These are phyloP conservation scores for Palythoa grandiflora DNA, from an alignment of 92 coral and sea anemone genomes.

Conservation along the genomic window DNA sequence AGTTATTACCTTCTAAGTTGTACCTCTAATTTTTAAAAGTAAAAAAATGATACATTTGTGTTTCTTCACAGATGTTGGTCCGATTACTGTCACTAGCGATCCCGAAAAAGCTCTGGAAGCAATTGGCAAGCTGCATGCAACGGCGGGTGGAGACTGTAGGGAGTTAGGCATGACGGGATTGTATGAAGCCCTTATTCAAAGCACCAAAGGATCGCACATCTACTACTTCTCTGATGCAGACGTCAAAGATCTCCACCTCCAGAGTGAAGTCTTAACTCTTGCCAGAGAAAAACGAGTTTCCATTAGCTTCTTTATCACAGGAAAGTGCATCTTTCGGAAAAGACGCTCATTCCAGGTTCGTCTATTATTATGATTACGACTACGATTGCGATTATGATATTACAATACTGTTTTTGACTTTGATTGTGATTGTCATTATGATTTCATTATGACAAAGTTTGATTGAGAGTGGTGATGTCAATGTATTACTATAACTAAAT, in stretches of 20 bases:
- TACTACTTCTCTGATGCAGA: slow-evolving; percentile 76
- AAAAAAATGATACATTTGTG: neutral
- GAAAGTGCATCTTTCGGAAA: slow-evolving; percentile 51
- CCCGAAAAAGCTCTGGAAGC: slow-evolving; percentile 63
- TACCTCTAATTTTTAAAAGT: neutral
- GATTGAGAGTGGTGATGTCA: too few species aligned
- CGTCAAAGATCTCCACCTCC: slow-evolving; percentile 60
- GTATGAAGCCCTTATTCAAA: slow-evolving; percentile 68
- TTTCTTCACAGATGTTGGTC: slow-evolving; percentile 64
- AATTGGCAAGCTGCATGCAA: slow-evolving; percentile 53
- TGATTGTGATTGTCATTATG: too few species aligned
- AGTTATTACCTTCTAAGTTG: too few species aligned
- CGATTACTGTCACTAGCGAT: slow-evolving; percentile 66
- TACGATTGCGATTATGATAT: neutral
- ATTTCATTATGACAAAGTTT: too few species aligned
- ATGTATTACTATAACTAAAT: too few species aligned
- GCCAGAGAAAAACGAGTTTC: slow-evolving; percentile 61
- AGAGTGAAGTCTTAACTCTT: slow-evolving; percentile 51
- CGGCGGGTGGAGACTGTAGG: slow-evolving; percentile 70
- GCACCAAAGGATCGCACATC: slow-evolving; percentile 57
- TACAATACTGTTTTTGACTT: too few species aligned
- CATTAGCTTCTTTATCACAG: slow-evolving; percentile 55
- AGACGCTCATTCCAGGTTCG: slow-evolving; percentile 50
- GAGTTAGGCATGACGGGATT: slow-evolving; percentile 79
- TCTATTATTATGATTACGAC: neutral